Percentiles rank a stretch among this genome's conserved stretches.
Evolutionary conservation across 2,797 vertebrate genomes (phyloP).

Genomic region (Cetoscarus ocellatus): DNA sequence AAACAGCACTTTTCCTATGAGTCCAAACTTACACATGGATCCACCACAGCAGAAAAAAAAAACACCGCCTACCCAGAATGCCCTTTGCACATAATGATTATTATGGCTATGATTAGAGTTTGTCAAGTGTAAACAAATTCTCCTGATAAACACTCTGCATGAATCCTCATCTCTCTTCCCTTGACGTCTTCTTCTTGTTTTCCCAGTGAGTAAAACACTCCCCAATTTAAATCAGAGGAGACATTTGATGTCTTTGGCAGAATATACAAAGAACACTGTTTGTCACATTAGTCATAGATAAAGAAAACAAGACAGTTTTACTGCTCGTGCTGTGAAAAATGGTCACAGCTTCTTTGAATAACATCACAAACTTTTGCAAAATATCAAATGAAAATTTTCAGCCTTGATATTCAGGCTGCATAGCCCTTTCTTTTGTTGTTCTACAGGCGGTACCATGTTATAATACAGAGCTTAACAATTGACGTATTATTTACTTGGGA

Average conservation of each 20-base stretch:
- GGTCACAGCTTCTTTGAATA: slow-evolving; percentile 40
- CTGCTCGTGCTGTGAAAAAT: slow-evolving; percentile 59
- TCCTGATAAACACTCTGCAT: slow-evolving; percentile 65
- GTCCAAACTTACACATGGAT: slow-evolving; percentile 23
- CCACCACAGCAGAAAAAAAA: slow-evolving; percentile 37
- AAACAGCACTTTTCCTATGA: slow-evolving; percentile 7
- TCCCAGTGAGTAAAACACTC: slow-evolving; percentile 43
- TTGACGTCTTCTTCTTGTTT: slow-evolving; percentile 30
- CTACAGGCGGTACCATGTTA: slow-evolving; percentile 1
- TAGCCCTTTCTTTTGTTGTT: slow-evolving; percentile 33
- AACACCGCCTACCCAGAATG: slow-evolving; percentile 29
- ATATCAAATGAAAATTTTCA: slow-evolving; percentile 49
- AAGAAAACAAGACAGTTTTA: slow-evolving; percentile 57
- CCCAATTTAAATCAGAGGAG: slow-evolving; percentile 66
- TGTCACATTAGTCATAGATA: slow-evolving; percentile 68
- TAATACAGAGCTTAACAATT: too few relatives aligned
- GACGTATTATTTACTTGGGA: too few relatives aligned
- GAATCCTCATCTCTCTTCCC: slow-evolving; percentile 60
- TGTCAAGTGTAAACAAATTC: slow-evolving; percentile 73
- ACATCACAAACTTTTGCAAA: slow-evolving; percentile 44
- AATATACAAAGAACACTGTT: slow-evolving; percentile 64
- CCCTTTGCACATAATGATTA: slow-evolving; percentile 68
- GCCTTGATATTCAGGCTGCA: slow-evolving; percentile 32
- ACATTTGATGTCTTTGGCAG: slow-evolving; percentile 70
- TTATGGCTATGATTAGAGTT: slow-evolving; percentile 68